Evolutionary conservation across 2,888 invertebrate species (phyloP), one percentile per base, ranked within the genome.

Genomic region (Mongoloraphidia duomilia): DNA sequence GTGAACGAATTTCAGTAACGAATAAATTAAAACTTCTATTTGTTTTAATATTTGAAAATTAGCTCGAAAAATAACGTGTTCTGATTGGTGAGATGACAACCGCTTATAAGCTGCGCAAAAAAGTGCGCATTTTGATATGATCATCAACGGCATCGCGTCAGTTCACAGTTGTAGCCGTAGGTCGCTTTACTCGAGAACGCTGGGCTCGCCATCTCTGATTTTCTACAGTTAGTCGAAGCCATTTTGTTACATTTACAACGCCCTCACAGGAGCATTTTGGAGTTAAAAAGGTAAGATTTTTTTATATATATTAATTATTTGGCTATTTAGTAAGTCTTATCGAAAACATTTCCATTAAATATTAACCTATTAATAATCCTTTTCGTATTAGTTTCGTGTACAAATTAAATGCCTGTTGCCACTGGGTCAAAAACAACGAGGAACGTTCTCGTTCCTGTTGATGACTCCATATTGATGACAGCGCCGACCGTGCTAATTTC

Each of bases 401-500:
- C 12, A 38, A n/a, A 17, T 46, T 46, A 13, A 12, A 49, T 44
- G 40, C 47, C 46, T n/a, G n/a, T 57, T 26, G 26, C 26, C 26
- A 26, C 26, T 26, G 26, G 26, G 26, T 26, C 26, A 26, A 26
- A 26, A 26, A 43, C 41, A 49, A 38, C 35, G 34, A 46, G 36
- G 26, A 9, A 38, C 39, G 37, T 41, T 35, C 17, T 43, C 35
- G 36, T 61, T 59, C 60, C 57, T 51, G 53, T 56, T 54, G 49
- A 50, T 63, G 62, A 63, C 68, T 68, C 71, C 73, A 73, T 73
- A 69, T 74, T 76, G 76, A 76, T 75, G 75, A 72, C 77, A 77
- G 77, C 77, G 77, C 77, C 76, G 73, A 72, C 76, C 68, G 76
- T 77, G 77, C 76, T 76, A 74, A 77, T 75, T 76, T 73, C 70